Evolutionary conservation across 2,113 vertebrate genomes (phyloP), one percentile per base, ranked within the genome.

Genomic region (Rhinogobius similis): DNA sequence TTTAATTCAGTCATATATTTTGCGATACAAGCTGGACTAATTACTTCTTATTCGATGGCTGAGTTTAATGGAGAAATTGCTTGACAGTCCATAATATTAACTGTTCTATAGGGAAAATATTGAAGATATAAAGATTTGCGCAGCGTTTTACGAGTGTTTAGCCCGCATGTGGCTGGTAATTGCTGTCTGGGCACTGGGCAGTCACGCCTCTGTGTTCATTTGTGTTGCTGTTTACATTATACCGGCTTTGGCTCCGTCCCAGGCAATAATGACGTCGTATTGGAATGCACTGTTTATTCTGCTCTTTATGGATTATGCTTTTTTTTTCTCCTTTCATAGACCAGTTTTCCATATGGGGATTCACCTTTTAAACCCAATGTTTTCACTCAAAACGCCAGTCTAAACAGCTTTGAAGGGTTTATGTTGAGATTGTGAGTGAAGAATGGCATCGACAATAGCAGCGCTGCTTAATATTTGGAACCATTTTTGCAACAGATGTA

Each of bases 351-450:
- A 62, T 63, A 41, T 63, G 21, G 21, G 38, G 12, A 63, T 43
- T 63, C 39, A 41, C 61, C 61, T 63, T 62, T 63, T 39, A 63
- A 39, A 63, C 61, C 32, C 61, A 13, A 23, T 41, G 61, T 63
- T 63, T 63, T 41, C 61, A 9, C 38, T 41, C 21, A 63, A 41
- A 63, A 23, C 24, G 20, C 61, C 38, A 38, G n/a, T n/a, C 29
- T 4, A 20, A 18, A 38, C 58, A 38, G 56, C 29, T 61, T 36
- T n/a, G 29, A 11, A n/a, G 58, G 29, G 29, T 38, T 32, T 61
- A 5, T 61, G 58, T 27, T 58, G 2, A 48, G 46, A 48, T 8
- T n/a, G 56, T 4, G 26, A 16, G 14, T 16, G 24, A 29, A 16
- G 26, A 58, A 24, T 18, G 53, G 13, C 24, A 29, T 14, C 26